Base-by-base conservation (phyloP, 1,140 invertebrate genomes). In the Scylla paramamosain region DNA sequence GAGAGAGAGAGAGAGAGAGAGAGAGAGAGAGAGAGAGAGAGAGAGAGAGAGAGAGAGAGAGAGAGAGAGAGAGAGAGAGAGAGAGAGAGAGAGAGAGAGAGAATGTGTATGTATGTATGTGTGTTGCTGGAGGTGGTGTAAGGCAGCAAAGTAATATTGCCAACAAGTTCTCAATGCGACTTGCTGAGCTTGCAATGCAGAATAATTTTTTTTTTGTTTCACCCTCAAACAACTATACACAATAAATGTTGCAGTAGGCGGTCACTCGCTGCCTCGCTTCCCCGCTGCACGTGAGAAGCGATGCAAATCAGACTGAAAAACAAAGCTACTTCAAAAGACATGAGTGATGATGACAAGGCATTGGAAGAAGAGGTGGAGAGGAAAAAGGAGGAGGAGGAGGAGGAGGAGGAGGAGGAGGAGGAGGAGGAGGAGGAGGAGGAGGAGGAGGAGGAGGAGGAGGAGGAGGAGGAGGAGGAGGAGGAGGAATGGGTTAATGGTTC, bases 41-140 rank as follows among this genome's bases (percentile, higher is more conserved):
- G 84, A 87, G 84, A 87, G 84, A 87, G 84, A 87, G 84, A 87
- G 84, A 87, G 84, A 87, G 84, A 87, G 84, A 87, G 84, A 87
- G 84, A 87, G 84, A 87, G 84, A 87, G 84, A 87, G 84, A 87
- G 84, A 87, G 84, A 87, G 84, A 87, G 84, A 87, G 84, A 87
- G 84, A 87, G 84, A 87, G 84, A 87, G 84, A 87, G 84, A 87
- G 84, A 87, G 84, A 87, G 84, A 87, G 77, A 83, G 77, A 3
- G 77, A 83, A 7, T 86, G 83, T 86, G 83, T 86, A 16, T 86
- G 83, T 86, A 16, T 86, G 83, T 39, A 16, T 86, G 83, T 39
- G 83, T 86, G 83, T 39, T 3, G 3, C 4, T 39, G 83, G 3
- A 16, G 2, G 83, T 86, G 52, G 83, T 28, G 83, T 31, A 31